Evolutionary conservation across 2,113 vertebrate genomes (phyloP).

Genomic region (Oreochromis niloticus): DNA sequence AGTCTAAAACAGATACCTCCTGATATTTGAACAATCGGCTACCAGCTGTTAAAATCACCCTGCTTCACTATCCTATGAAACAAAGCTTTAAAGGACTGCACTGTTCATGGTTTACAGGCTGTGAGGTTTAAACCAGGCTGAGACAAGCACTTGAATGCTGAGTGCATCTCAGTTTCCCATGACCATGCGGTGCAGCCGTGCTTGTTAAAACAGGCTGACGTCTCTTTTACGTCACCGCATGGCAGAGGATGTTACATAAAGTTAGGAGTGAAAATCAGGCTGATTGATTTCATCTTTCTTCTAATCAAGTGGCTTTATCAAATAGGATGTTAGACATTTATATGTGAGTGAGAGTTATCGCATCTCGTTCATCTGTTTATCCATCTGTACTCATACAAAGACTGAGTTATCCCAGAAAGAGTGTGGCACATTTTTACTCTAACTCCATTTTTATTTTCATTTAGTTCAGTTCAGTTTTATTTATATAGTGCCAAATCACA

Average conservation of each 20-base stretch:
- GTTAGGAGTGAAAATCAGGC: background rate
- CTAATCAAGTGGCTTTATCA: background rate
- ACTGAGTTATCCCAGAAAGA: background rate
- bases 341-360: background rate
- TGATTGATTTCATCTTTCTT: background rate
- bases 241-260: constrained; percentile 38
- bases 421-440: background rate
- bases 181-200: constrained; percentile 23
- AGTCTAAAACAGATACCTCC: background rate
- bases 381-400: background rate
- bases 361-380: background rate
- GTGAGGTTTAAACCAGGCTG: background rate
- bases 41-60: background rate
- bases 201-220: constrained; percentile 29
- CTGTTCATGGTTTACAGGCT: background rate
- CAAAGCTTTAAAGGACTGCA: background rate
- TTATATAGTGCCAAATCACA: background rate
- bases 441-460: background rate
- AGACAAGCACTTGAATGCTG: constrained; percentile 10
- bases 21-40: background rate
- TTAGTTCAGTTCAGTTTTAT: background rate
- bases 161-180: constrained; percentile 28
- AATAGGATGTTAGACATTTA: background rate
- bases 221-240: constrained; percentile 36
- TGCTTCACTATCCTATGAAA: background rate